phyloP scores from a whole-genome alignment of 2,113 vertebrate genomes.

The Furnarius figulus region DNA sequence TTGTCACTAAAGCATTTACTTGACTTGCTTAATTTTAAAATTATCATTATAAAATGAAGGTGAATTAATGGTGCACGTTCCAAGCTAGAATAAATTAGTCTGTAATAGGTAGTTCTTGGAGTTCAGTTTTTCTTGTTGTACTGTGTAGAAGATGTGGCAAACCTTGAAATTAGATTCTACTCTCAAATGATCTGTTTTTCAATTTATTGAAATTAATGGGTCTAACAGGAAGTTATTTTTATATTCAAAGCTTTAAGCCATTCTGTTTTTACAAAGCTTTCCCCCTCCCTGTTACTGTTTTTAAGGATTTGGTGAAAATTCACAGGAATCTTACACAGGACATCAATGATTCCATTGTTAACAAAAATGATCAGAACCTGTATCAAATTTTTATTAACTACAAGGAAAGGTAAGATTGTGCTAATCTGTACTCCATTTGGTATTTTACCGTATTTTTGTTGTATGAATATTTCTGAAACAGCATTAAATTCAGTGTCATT shows the following conservation, averaged over 20 bases:
- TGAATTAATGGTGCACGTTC: constrained; percentile 22
- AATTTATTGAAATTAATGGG: background rate
- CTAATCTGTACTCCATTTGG: background rate
- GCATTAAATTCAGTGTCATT: background rate
- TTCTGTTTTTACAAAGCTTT: background rate
- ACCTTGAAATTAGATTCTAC: background rate
- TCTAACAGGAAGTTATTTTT: background rate
- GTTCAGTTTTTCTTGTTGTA: background rate
- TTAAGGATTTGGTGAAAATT: constrained; percentile 94
- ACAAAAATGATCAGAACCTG: constrained; percentile 90
- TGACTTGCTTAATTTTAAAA: constrained; percentile 70
- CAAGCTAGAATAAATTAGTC: constrained; percentile 36
- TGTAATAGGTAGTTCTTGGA: constrained; percentile 22
- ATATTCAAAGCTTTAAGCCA: background rate
- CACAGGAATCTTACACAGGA: constrained; percentile 89
- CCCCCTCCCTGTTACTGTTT: background rate
- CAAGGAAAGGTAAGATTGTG: constrained; percentile 88
- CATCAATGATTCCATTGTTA: constrained; percentile 88
- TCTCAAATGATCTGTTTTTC: background rate
- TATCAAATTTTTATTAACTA: constrained; percentile 93
- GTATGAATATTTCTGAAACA: background rate
- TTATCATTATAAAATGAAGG: constrained; percentile 62
- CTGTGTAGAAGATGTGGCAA: background rate
- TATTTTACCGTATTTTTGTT: background rate
- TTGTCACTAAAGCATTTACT: constrained; percentile 66